A percentile compares a stretch with the other conserved stretches of the same genome.
phyloP scores from a whole-genome alignment of 1,140 invertebrate genomes.

The Argopecten irradians region DNA sequence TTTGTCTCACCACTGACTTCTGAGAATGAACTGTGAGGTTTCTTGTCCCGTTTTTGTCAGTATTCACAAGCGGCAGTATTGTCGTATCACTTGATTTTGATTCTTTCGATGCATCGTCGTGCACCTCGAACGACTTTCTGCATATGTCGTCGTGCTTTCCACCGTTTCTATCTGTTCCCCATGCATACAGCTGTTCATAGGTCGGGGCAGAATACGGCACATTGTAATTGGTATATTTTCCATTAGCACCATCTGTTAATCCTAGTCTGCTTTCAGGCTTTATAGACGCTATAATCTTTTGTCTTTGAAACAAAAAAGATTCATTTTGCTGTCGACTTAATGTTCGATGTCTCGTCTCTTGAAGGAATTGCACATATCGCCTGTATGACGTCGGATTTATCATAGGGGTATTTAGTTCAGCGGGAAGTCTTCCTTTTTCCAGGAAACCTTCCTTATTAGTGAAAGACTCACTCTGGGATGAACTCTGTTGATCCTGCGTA shows the following conservation, averaged over 20 bases:
- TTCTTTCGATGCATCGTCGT: background rate
- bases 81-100: background rate
- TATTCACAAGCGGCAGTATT: background rate
- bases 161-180: constrained; percentile 35
- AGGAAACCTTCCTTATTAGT: background rate
- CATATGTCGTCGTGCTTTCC: background rate
- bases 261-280: background rate
- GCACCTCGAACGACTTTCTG: background rate
- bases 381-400: constrained; percentile 41
- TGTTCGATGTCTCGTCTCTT: constrained; percentile 50
- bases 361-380: constrained; percentile 57
- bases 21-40: background rate
- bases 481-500: background rate
- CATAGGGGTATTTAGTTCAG: constrained; percentile 28
- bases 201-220: constrained; percentile 26
- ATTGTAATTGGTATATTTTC: background rate
- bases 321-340: constrained; percentile 31
- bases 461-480: background rate
- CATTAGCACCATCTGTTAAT: background rate
- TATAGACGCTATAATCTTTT: background rate
- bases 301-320: constrained; percentile 10
- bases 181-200: constrained; percentile 39
- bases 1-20: background rate
- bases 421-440: constrained; percentile 24
- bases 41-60: background rate